Conservation (phyloP, 2,113 vertebrate species). For the Monarcha castaneiventris region DNA sequence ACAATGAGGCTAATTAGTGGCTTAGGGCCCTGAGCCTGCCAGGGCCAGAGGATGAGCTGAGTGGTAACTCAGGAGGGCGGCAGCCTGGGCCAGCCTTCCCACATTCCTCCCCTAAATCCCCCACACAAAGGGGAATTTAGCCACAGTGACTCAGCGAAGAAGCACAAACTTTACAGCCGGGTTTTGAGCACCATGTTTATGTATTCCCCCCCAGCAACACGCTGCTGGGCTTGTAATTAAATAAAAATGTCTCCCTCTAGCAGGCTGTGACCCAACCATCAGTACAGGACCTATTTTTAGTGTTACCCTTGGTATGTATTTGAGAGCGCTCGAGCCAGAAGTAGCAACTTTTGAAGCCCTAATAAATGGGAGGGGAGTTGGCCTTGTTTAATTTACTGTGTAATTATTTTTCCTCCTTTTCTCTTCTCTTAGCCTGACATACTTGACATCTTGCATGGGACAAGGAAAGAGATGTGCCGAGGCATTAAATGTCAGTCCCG, state of each 20-base stretch:
- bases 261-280: not conserved
- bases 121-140: not conserved
- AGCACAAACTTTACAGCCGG: conserved; percentile 42
- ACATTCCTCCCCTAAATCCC: not conserved
- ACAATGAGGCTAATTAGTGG: not conserved
- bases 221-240: conserved; percentile 6
- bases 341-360: not conserved
- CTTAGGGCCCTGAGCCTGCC: not conserved
- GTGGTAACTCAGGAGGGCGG: not conserved
- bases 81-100: not conserved
- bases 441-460: not conserved
- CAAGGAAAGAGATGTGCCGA: not conserved
- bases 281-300: conserved; percentile 36
- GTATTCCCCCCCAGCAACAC: not conserved
- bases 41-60: not conserved
- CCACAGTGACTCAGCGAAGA: conserved; percentile 38
- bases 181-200: conserved; percentile 23
- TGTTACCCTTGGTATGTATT: not conserved
- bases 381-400: not conserved
- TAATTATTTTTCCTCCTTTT: not conserved
- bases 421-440: not conserved
- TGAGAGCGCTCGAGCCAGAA: not conserved
- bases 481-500: conserved; percentile 15
- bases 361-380: not conserved
- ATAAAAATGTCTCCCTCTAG: conserved; percentile 51